phyloP scores from a whole-genome alignment of 1,140 invertebrate genomes.

The Drosophila sproati region DNA sequence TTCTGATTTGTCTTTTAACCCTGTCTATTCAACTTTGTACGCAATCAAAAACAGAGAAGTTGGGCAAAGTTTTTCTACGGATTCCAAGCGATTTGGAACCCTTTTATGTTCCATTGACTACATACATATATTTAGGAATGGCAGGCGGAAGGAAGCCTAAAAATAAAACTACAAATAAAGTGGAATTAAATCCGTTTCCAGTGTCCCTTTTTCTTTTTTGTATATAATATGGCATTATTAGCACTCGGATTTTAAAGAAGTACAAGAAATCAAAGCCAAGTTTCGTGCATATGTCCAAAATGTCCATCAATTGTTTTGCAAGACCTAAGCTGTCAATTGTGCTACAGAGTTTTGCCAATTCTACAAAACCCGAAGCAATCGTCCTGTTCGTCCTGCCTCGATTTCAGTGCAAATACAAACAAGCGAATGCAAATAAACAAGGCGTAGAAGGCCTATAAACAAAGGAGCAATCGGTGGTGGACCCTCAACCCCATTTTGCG shows the following conservation, averaged over 20 bases:
- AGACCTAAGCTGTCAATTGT: conserved; percentile 71
- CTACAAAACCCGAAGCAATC: conserved; percentile 42
- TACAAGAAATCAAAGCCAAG: conserved; percentile 40
- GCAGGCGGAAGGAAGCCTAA: conserved; percentile 15
- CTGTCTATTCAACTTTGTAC: background rate
- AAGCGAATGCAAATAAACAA: conserved; percentile 80
- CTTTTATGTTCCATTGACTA: conserved; percentile 24
- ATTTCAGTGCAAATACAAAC: conserved; percentile 82
- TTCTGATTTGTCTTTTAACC: background rate
- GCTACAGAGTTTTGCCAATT: conserved; percentile 71
- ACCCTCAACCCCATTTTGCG: conserved; percentile 11
- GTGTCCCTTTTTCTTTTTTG: conserved; percentile 14
- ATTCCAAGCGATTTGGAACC: conserved; percentile 17
- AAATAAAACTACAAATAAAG: conserved; percentile 50
- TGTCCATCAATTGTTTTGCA: conserved; percentile 62
- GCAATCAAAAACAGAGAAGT: conserved; percentile 16
- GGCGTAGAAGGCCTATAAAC: conserved; percentile 69
- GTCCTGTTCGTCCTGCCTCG: conserved; percentile 52
- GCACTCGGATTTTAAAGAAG: conserved; percentile 53
- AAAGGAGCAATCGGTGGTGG: conserved; percentile 64
- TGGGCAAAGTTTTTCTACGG: conserved; percentile 16
- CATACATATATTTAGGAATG: background rate
- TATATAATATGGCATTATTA: conserved; percentile 51
- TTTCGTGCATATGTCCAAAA: conserved; percentile 57
- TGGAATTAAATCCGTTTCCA: conserved; percentile 43